Evolutionary conservation across 2,888 invertebrate genomes (phyloP).

Genomic region (Automeris io): DNA sequence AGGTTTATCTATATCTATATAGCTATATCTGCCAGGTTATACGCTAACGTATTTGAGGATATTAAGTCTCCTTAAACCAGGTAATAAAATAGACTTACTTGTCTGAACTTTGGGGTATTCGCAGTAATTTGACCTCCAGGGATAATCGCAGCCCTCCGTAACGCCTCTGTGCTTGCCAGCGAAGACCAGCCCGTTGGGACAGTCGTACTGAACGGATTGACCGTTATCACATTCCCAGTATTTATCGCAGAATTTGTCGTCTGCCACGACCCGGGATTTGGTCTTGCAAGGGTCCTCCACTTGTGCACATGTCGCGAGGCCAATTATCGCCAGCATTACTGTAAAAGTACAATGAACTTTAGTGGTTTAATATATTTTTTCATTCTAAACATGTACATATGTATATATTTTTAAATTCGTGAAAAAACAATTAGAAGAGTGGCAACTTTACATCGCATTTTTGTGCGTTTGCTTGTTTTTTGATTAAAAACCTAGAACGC

Average conservation of each 20-base stretch:
- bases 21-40: too few relatives aligned
- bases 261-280: constrained; percentile 85
- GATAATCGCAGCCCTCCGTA: constrained; percentile 93
- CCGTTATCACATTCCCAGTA: constrained; percentile 93
- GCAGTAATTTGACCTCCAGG: constrained; percentile 92
- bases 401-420: too few relatives aligned
- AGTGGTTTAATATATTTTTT: too few relatives aligned
- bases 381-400: too few relatives aligned
- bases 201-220: constrained; percentile 89
- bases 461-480: too few relatives aligned
- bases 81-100: constrained; percentile 88
- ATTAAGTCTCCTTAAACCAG: too few relatives aligned
- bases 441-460: too few relatives aligned
- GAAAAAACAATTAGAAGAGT: too few relatives aligned
- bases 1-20: too few relatives aligned
- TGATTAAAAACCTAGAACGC: too few relatives aligned
- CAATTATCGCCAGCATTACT: constrained; percentile 42
- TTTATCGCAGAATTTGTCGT: constrained; percentile 86
- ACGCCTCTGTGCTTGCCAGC: constrained; percentile 92
- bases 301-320: constrained; percentile 46
- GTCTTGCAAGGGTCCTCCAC: constrained; percentile 89
- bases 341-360: constrained; percentile 17
- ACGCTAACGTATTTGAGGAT: too few relatives aligned
- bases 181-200: constrained; percentile 93
- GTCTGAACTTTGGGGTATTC: constrained; percentile 78